Evolutionary conservation across 2,888 invertebrate species (phyloP).

Genomic region (Dryobota labecula): DNA sequence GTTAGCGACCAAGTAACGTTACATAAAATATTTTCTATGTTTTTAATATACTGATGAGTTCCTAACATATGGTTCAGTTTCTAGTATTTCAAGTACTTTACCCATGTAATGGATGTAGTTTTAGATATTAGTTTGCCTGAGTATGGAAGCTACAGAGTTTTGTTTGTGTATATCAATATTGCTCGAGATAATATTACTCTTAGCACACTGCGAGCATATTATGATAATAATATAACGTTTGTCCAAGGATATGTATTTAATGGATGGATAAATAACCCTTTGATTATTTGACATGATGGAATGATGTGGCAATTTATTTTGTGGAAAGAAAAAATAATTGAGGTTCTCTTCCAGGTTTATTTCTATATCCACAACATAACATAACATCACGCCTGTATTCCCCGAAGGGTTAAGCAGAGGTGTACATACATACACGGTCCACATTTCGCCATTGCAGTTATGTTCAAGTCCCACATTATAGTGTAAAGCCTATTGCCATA

Average conservation of each 20-base stretch:
- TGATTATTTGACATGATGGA: slow-evolving; percentile 5
- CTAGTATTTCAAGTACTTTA: neutral
- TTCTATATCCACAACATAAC: neutral
- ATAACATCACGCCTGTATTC: neutral
- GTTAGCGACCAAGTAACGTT: too few relatives aligned
- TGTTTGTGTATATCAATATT: slow-evolving; percentile 26
- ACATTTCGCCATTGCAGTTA: too few relatives aligned
- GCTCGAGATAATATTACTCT: slow-evolving; percentile 13
- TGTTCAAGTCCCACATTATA: neutral
- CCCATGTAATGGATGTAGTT: neutral
- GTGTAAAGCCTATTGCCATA: neutral
- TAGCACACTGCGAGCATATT: neutral
- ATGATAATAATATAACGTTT: neutral
- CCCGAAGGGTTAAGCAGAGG: too few relatives aligned
- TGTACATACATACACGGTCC: neutral
- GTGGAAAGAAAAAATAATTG: neutral
- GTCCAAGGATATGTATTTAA: neutral
- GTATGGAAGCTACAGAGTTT: neutral
- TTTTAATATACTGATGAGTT: neutral
- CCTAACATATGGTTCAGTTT: neutral
- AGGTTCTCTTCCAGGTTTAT: too few relatives aligned
- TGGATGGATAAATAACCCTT: neutral
- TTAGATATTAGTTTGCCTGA: slow-evolving; percentile 12
- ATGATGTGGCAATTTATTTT: neutral
- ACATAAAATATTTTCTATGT: neutral